A percentile compares a stretch with the other conserved stretches of the same genome.
Evolutionary conservation across 1,140 invertebrate species (phyloP).

Genomic region (Ceratina australensis): DNA sequence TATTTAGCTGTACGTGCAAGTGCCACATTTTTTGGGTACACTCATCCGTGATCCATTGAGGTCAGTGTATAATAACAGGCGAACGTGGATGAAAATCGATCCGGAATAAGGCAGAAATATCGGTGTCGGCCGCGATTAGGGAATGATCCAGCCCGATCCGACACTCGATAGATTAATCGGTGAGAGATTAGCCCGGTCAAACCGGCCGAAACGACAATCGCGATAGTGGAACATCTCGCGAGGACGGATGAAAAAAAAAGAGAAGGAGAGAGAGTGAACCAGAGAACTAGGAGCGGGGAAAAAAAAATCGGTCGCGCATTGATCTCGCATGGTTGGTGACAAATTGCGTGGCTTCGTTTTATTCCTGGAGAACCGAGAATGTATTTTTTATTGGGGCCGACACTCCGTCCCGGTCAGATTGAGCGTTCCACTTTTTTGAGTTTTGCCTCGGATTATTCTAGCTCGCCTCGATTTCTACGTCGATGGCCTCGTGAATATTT

Average conservation of each 20-base stretch:
- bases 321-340: constrained; percentile 48
- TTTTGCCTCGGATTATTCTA: background rate
- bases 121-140: constrained; percentile 33
- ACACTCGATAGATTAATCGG: constrained; percentile 57
- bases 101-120: constrained; percentile 34
- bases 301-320: constrained; percentile 48
- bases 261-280: background rate
- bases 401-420: constrained; percentile 10
- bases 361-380: constrained; percentile 49
- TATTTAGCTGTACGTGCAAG: no score
- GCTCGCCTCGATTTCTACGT: no score
- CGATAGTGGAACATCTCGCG: constrained; percentile 46
- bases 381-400: constrained; percentile 46
- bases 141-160: constrained; percentile 10
- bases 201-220: constrained; percentile 45
- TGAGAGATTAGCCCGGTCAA: constrained; percentile 48
- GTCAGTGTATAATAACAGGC: constrained; percentile 18
- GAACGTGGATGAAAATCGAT: constrained; percentile 38
- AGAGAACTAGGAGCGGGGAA: background rate
- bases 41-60: no score
- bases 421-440: constrained; percentile 14
- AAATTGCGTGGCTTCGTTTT: constrained; percentile 56
- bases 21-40: no score
- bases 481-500: no score
- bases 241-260: background rate